phyloP scores from a whole-genome alignment of 2,797 vertebrate species.

The Helarctos malayanus region DNA sequence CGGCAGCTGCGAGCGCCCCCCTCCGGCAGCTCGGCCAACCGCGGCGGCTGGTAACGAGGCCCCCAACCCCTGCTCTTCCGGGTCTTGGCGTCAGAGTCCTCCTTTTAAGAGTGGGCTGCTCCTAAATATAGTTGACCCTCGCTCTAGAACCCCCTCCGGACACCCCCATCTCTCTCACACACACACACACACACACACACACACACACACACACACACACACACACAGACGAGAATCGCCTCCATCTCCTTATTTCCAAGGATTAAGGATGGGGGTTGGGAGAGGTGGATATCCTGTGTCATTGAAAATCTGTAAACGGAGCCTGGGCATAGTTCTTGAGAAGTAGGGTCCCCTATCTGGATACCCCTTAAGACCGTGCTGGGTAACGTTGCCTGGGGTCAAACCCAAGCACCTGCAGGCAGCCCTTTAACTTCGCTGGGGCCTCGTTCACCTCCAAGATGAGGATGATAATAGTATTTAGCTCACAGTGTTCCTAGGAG shows the following conservation, averaged over 20 bases:
- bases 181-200: neutral
- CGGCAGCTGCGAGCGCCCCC: neutral
- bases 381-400: neutral
- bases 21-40: neutral
- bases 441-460: neutral
- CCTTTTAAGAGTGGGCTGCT: neutral
- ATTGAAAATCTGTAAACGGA: neutral
- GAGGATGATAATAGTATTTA: neutral
- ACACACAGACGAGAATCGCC: too few species aligned
- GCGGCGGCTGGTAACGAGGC: slow-evolving; percentile 31
- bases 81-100: neutral
- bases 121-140: neutral
- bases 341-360: neutral
- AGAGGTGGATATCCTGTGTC: too few species aligned
- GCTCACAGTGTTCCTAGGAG: neutral
- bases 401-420: neutral
- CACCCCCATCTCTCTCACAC: too few species aligned
- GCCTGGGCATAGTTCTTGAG: neutral
- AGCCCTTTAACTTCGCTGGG: neutral
- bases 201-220: neutral
- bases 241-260: neutral
- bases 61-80: neutral
- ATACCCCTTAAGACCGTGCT: neutral
- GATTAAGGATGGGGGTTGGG: neutral
- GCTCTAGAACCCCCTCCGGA: neutral